Conservation (phyloP, 2,797 vertebrate genomes). For the Pampus argenteus region DNA sequence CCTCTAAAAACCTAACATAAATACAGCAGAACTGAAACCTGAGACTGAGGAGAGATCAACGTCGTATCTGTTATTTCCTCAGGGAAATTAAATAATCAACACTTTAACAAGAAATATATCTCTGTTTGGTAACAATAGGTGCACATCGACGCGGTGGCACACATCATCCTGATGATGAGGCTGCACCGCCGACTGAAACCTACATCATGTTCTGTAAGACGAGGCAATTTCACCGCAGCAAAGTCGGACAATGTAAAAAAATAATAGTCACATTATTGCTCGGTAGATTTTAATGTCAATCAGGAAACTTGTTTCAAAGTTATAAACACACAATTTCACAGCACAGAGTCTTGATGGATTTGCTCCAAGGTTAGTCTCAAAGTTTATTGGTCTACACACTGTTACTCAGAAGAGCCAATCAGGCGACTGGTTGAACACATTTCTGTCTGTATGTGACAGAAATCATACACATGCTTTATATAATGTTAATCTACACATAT, state of each 20-base stretch:
- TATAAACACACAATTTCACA: slow-evolving; percentile 13
- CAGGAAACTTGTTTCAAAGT: slow-evolving; percentile 29
- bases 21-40: neutral
- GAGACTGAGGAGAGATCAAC: slow-evolving; percentile 13
- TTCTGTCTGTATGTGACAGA: slow-evolving; percentile 6
- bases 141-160: slow-evolving; percentile 13
- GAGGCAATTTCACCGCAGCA: slow-evolving; percentile 43
- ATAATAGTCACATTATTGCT: slow-evolving; percentile 51
- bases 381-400: slow-evolving; percentile 19
- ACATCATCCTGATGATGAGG: slow-evolving; percentile 33
- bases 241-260: slow-evolving; percentile 15
- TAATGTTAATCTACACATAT: slow-evolving; percentile 2
- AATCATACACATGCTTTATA: slow-evolving; percentile 1
- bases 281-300: slow-evolving; percentile 32
- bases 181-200: neutral
- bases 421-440: slow-evolving; percentile 14
- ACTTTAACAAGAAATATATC: slow-evolving; percentile 39
- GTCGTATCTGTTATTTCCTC: slow-evolving; percentile 30
- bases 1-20: neutral
- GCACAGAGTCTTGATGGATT: slow-evolving; percentile 27
- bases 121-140: slow-evolving; percentile 34
- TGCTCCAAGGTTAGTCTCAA: slow-evolving; percentile 48
- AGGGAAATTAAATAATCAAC: slow-evolving; percentile 50
- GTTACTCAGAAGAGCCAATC: slow-evolving; percentile 19
- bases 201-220: slow-evolving; percentile 10